Evolutionary conservation across 2,797 vertebrate genomes (phyloP), one percentile per base, ranked within the genome.

Genomic region (Eutrigla gurnardus): DNA sequence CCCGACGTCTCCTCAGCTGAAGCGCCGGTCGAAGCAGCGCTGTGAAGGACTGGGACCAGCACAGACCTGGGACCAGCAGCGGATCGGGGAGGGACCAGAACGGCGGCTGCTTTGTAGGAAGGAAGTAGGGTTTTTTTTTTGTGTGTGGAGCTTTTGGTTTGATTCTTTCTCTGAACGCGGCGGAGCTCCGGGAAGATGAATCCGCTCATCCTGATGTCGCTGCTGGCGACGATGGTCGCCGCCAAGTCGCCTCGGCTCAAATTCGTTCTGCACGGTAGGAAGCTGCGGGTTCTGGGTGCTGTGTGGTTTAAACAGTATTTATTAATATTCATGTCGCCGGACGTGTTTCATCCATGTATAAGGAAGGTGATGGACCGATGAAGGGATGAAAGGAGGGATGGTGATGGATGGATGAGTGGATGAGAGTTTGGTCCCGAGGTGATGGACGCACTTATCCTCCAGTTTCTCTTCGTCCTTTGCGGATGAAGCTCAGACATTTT

Each of bases 231-330:
- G 45, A 77, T 84, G 6, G 43, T 91, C 65, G 79, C 88, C 55
- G 94, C 90, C 67, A 95, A 94, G 85, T 91, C 90, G 40, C 94
- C 95, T 59, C 91, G 95, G 64, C 91, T 96, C 68, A 96, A 95
- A 95, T 95, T 96, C 55, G 82, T 92, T 9, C 88, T 95, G 13
- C 91, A 93, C 90, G 96, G 96, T 96, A 93, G 57, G 90, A 10
- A 50, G 61, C 50, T 62, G n/a, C 9, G 2, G 54, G 65, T 25
- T 12, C 10, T 35, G 2, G 4, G n/a, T 55, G n/a, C 14, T 35
- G 3, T 0, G 15, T 45, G 36, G 53, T 60, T 2, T 8, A 3
- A 37, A 3, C 54, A 43, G 33, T 17, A 13, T 43, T 45, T 5
- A 3, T 73, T 15, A 43, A 55, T 33, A 40, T 62, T 17, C 3